These are phyloP conservation scores for Fistularia tabacaria DNA, from an alignment of 2,797 vertebrate genomes.

Conservation along the genomic window DNA sequence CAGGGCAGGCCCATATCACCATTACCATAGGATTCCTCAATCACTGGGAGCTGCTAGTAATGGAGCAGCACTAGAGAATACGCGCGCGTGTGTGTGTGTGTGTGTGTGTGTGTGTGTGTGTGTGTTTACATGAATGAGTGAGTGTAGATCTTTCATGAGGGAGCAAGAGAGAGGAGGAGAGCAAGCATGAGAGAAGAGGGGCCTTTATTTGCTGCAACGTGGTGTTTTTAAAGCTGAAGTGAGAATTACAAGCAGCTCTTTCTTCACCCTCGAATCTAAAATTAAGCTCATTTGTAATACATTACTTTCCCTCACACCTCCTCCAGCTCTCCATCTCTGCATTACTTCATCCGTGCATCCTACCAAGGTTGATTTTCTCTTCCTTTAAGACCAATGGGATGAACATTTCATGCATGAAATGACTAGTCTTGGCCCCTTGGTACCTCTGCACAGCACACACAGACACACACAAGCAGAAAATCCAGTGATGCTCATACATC, in stretches of 20 bases:
- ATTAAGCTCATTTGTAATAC: slow-evolving; percentile 43
- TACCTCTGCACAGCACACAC: slow-evolving; percentile 20
- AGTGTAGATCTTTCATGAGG: slow-evolving; percentile 16
- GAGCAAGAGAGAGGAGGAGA: slow-evolving; percentile 4
- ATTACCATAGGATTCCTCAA: slow-evolving; percentile 53
- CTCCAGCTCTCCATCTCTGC: slow-evolving; percentile 13
- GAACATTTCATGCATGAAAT: slow-evolving; percentile 68
- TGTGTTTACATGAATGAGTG: slow-evolving; percentile 36
- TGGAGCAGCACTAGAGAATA: slow-evolving; percentile 18
- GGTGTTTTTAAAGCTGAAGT: slow-evolving; percentile 21
- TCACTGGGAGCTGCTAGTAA: slow-evolving; percentile 37
- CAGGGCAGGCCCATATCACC: slow-evolving; percentile 43
- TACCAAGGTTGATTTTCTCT: slow-evolving; percentile 51
- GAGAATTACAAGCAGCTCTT: slow-evolving; percentile 23
- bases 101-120: slow-evolving; percentile 4
- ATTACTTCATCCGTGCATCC: slow-evolving; percentile 29
- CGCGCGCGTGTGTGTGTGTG: slow-evolving; percentile 31
- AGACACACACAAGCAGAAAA: slow-evolving; percentile 4
- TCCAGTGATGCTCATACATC: slow-evolving; percentile 47
- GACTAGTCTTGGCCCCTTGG: slow-evolving; percentile 38
- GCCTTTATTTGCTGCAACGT: slow-evolving; percentile 21
- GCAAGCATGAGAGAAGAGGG: neutral
- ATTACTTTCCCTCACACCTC: slow-evolving; percentile 13
- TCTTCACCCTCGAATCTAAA: slow-evolving; percentile 23
- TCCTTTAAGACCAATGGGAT: slow-evolving; percentile 55